These are phyloP conservation scores for Pangasius sanitwongsei DNA, from an alignment of 2,797 vertebrate genomes.

Conservation along the genomic window DNA sequence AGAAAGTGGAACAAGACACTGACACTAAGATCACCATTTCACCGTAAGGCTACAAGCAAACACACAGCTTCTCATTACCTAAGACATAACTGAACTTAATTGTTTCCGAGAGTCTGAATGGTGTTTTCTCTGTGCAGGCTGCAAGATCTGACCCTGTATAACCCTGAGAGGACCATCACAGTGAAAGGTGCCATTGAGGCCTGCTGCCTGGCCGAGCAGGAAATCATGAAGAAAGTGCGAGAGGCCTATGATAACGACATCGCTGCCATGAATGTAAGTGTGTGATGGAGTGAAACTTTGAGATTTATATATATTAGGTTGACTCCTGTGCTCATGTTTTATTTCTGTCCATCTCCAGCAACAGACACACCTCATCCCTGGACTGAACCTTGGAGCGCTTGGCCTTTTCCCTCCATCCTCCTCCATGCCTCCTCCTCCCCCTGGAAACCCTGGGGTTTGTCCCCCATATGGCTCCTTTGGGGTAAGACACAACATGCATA, in stretches of 20 bases:
- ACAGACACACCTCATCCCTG: slow-evolving; percentile 94
- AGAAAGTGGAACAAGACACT: slow-evolving; percentile 95
- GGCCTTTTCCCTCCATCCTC: slow-evolving; percentile 92
- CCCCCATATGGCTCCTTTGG: slow-evolving; percentile 89
- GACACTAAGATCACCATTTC: slow-evolving; percentile 98
- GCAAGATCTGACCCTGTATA: slow-evolving; percentile 93
- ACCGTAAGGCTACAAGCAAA: slow-evolving; percentile 75
- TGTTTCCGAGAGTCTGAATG: neutral
- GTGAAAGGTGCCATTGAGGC: slow-evolving; percentile 87
- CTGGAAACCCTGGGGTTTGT: slow-evolving; percentile 79
- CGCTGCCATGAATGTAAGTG: slow-evolving; percentile 91
- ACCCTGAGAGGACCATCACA: slow-evolving; percentile 92
- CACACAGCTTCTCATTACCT: neutral
- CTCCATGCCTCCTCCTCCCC: slow-evolving; percentile 85
- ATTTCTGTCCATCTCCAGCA: slow-evolving; percentile 70
- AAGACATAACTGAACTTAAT: neutral
- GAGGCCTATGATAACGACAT: slow-evolving; percentile 96
- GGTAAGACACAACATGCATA: slow-evolving; percentile 67
- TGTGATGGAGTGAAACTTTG: neutral
- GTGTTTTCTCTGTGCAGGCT: slow-evolving; percentile 70
- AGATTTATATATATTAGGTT: neutral
- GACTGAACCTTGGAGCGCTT: slow-evolving; percentile 89
- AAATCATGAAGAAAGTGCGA: slow-evolving; percentile 94
- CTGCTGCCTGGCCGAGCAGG: slow-evolving; percentile 87
- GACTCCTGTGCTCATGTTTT: neutral